These are phyloP conservation scores for Hapalemur alaotrensis DNA, from an alignment of 2,797 vertebrate genomes.

Conservation along the genomic window DNA sequence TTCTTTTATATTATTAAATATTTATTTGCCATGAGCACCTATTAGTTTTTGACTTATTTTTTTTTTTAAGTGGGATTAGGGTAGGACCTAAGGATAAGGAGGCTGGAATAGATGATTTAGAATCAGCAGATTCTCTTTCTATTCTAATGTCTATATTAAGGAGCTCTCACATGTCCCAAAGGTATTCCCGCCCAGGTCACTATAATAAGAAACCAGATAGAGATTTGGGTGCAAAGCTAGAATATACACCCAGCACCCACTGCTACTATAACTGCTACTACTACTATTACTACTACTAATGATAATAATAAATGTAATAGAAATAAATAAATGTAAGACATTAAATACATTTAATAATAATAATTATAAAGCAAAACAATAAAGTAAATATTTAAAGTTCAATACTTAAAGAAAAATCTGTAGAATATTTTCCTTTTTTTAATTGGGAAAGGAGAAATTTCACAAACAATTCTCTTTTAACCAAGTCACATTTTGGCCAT, in stretches of 20 bases:
- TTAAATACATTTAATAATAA: not conserved
- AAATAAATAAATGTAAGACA: not conserved
- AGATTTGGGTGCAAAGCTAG: not conserved
- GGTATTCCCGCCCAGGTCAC: not conserved
- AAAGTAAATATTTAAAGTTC: not conserved
- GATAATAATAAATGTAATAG: not conserved
- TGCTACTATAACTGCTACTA: not conserved
- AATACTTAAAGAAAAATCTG: not conserved
- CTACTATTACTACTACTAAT: not conserved
- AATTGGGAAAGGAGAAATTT: not conserved
- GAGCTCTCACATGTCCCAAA: not conserved
- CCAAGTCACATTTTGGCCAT: not conserved
- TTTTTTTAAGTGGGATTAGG: not conserved
- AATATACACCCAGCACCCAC: not conserved
- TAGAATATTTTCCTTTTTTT: not conserved
- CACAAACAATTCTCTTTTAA: conserved; percentile 30
- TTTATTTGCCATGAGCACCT: not conserved
- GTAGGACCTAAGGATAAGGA: not conserved
- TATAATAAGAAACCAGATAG: not conserved
- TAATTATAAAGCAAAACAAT: not conserved
- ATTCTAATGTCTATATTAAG: not conserved
- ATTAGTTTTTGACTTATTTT: conserved; percentile 4
- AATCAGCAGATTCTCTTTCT: not conserved
- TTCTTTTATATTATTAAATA: not conserved
- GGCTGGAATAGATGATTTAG: not conserved